Base-by-base conservation (phyloP, 2,888 invertebrate species). In the Anodontia alba region DNA sequence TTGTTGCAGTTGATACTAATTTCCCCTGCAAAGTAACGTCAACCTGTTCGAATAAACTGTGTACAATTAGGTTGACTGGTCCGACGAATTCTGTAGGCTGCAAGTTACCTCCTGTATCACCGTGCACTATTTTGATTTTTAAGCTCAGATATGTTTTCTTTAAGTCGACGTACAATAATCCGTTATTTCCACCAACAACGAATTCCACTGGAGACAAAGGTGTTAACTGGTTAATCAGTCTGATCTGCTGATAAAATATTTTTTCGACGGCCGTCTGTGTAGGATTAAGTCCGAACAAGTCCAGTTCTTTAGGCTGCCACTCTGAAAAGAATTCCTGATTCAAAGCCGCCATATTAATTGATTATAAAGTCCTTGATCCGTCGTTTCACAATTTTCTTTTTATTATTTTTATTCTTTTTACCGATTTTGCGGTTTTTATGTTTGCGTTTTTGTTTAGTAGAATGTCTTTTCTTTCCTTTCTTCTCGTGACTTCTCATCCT, bases 11-110 rank as follows among this genome's bases (percentile, higher is more conserved):
- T 20, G 69, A 43, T 5, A 69, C 26, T 26, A 69, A 43, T 62
- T 77, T 79, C 23, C 74, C 74, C 36, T 83, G 73, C 31, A 83
- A 8, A n/a, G 49, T 72, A 3, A 80, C 74, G 23, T 83, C 83
- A 3, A 83, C 78, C 42, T 80, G 83, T 15, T 46, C 66, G 31
- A 83, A 83, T 57, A 83, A 54, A 8, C 76, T 69, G 15, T 68
- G 76, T 20, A 73, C 17, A 23, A 76, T 31, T 20, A 76, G 46
- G 70, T 83, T 80, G 7, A 83, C 46, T 0, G 83, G 83, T 62
- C 79, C 80, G 2, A 74, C 76, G 20, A 71, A 77, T 49, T 83
- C 83, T 33, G 67, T 69, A n/a, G 46, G 36, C 29, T 38, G 1
- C 38, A 80, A 36, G 38, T 43, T 54, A 10, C 31, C 43, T 8